Base-by-base conservation (phyloP, 2,797 vertebrate genomes). In the Ataeniobius toweri region DNA sequence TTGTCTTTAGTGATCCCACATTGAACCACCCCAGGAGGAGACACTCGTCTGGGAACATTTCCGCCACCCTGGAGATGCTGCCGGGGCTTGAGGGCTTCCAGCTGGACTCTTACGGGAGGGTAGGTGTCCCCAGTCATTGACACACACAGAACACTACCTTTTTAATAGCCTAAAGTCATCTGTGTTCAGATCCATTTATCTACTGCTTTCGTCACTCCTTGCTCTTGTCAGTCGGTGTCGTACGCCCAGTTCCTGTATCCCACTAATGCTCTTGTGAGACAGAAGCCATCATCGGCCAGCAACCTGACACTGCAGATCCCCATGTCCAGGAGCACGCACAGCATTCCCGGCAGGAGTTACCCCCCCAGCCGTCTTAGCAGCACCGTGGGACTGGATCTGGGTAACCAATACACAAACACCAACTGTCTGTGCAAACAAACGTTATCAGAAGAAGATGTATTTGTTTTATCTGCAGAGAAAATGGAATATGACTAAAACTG, bases 51-150 rank as follows among this genome's bases (percentile, higher is more conserved):
- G 93, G 93, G 16, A 94, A 94, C 90, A 93, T 94, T 86, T 94
- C 93, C 67, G 59, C 89, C 75, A 92, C 89, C 56, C 81, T 94
- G 76, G 93, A 94, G 89, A 93, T 96, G 93, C 95, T 97, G 58
- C 96, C 98, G n/a, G 96, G 96, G 2, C 91, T 99, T 65, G 98
- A 99, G 92, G 98, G 98, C 1, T 97, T 99, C 59, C 97, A 99
- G 51, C 92, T 99, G 77, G 97, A 97, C 79, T 95, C 96, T 7
- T 97, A 97, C 2, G 97, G 97, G 87, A 96, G 97, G 97, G 98
- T 97, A 95, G 3, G 70, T 24, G 24, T 48, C 51, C 31, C 10
- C 24, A 63, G 53, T 58, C 8, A 5, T 56, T 28, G 31, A 50
- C 24, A 22, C 58, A 44, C 16, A 16, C 51, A 68, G 14, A n/a